Percentiles rank a stretch among this genome's conserved stretches.
phyloP scores from a whole-genome alignment of 2,113 vertebrate species.

The Arothron firmamentum region DNA sequence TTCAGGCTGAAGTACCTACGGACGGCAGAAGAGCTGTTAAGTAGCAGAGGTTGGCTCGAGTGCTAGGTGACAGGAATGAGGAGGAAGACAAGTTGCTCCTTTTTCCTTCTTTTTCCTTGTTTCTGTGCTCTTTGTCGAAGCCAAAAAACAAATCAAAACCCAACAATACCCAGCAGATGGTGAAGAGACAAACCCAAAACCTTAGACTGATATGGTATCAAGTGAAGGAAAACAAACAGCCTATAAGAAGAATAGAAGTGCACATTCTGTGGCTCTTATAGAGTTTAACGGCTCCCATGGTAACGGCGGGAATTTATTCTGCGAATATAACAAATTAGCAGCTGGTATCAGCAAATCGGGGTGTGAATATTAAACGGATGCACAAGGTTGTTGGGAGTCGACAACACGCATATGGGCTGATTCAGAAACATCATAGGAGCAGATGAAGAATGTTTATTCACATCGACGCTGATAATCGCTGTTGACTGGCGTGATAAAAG shows the following conservation, averaged over 20 bases:
- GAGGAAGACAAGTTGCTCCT: constrained; percentile 21
- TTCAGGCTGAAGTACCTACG: constrained; percentile 83
- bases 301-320: constrained; percentile 46
- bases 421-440: constrained; percentile 7
- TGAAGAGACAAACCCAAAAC: constrained; percentile 12
- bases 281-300: constrained; percentile 57
- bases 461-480: constrained; percentile 38
- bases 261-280: constrained; percentile 10
- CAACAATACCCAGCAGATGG: constrained; percentile 19
- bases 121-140: constrained; percentile 14
- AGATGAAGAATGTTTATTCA: constrained; percentile 20
- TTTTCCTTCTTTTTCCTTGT: constrained; percentile 1
- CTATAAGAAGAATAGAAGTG: background rate
- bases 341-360: constrained; percentile 59
- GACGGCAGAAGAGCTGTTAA: constrained; percentile 21
- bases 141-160: too few relatives aligned
- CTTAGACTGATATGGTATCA: background rate
- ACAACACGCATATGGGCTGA: too few relatives aligned
- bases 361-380: constrained; percentile 47
- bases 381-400: constrained; percentile 23
- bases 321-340: constrained; percentile 51
- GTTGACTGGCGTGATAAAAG: constrained; percentile 33
- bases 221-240: background rate
- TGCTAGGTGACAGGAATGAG: constrained; percentile 12
- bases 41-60: constrained; percentile 8